A percentile compares a stretch with the other conserved stretches of the same genome.
phyloP scores from a whole-genome alignment of 1,140 invertebrate species.

The Diachasmimorpha longicaudata region DNA sequence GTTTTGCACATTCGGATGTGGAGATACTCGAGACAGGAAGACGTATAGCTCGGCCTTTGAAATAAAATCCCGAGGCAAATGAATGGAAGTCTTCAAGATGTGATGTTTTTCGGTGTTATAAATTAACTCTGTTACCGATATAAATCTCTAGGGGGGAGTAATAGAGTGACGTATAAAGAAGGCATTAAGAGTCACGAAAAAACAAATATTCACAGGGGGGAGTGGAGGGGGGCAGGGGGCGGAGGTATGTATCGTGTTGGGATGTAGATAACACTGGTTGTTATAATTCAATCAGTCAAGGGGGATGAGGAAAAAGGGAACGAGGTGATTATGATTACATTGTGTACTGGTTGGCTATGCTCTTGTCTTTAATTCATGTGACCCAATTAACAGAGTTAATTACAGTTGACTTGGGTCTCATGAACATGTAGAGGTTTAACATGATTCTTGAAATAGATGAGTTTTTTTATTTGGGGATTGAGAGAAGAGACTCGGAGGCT shows the following conservation, averaged over 20 bases:
- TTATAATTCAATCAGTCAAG: background rate
- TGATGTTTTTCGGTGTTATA: conserved; percentile 32
- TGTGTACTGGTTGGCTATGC: no score
- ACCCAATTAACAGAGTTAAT: no score
- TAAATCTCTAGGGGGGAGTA: conserved; percentile 31
- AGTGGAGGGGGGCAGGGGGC: no score
- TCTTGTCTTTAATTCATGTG: no score
- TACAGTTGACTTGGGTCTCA: no score
- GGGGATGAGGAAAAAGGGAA: no score
- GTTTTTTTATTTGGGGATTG: no score
- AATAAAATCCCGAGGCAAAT: conserved; percentile 4
- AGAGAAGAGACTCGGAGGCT: no score
- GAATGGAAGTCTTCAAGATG: conserved; percentile 9
- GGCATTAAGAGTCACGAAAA: conserved; percentile 30
- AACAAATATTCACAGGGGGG: background rate
- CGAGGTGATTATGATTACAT: no score
- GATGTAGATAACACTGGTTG: background rate
- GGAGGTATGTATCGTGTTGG: no score
- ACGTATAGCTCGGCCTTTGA: conserved; percentile 10
- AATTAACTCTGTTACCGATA: conserved; percentile 38
- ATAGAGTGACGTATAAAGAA: conserved; percentile 31
- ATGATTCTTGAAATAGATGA: no score
- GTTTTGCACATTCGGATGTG: background rate
- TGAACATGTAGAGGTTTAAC: no score
- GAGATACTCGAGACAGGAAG: conserved; percentile 6